phyloP scores from a whole-genome alignment of 2,888 invertebrate species.

The Mantis religiosa region DNA sequence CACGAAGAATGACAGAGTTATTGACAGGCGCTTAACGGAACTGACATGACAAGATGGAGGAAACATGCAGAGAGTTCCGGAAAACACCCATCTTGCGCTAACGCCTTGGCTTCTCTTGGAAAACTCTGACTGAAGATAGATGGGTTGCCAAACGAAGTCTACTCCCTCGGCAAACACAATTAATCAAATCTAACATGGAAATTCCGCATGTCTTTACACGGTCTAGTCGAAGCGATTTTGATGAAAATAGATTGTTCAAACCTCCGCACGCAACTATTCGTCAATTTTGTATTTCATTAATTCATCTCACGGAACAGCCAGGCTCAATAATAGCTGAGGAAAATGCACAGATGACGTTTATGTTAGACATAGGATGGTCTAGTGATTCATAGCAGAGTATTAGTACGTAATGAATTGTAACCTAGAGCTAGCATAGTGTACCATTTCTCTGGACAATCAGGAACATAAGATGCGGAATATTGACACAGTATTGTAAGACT shows the following conservation, averaged over 20 bases:
- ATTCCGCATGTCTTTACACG: background rate
- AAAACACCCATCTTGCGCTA: background rate
- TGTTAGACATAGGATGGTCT: too few species aligned
- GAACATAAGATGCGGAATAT: too few species aligned
- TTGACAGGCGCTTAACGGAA: background rate
- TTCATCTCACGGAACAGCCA: background rate
- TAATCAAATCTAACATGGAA: background rate
- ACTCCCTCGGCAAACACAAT: background rate
- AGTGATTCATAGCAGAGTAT: too few species aligned
- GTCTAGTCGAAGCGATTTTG: background rate
- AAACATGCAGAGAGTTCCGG: background rate
- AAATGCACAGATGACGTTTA: too few species aligned
- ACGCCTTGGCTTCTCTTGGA: background rate
- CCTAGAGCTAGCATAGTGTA: too few species aligned
- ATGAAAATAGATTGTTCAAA: background rate
- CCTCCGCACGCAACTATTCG: background rate
- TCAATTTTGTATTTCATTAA: background rate
- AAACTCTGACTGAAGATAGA: background rate
- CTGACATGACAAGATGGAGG: background rate
- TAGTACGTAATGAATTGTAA: too few species aligned
- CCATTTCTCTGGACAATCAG: too few species aligned
- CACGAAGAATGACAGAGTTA: background rate
- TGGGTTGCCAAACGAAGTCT: background rate
- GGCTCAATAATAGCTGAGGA: background rate
- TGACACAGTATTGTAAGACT: too few species aligned